Base-by-base conservation (phyloP, 2,797 vertebrate genomes). In the Mionectes olivaceus region DNA sequence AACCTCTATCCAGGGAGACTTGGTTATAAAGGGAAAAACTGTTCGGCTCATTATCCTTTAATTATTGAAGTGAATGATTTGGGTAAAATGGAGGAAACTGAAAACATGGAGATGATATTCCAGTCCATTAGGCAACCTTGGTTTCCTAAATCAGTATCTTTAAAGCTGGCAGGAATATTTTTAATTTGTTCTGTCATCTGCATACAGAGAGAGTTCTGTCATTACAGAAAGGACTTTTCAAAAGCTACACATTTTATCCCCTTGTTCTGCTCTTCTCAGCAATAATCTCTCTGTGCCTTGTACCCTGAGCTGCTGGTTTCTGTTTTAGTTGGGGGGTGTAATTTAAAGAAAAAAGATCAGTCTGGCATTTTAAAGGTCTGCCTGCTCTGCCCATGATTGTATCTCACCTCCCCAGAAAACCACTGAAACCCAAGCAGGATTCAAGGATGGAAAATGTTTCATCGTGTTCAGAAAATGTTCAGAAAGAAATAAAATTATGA, bases 21-120 rank as follows among this genome's bases (percentile, higher is more conserved):
- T 97, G 93, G 93, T 93, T 96, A 93, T 87, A 84, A 97, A 96
- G 86, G 93, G 93, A 80, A 79, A 96, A 97, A 96, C 73, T 91
- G 81, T 96, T 97, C 67, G 49, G 95, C 90, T 98, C 97, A 97
- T 98, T 98, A 98, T 98, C 92, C 94, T 96, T 98, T 98, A 98
- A 98, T 98, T 97, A 98, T 90, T 93, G 90, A 97, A 97, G 92
- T 91, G 96, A 97, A 97, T 93, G 95, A 97, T 97, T 97, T 93
- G 80, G 74, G 86, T 91, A 91, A 96, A 96, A 96, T 89, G 78
- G 95, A 89, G 85, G 95, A 96, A 95, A 93, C 87, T 35, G 67
- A 97, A 97, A 97, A 97, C 96, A 97, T 55, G 79, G 93, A 96
- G 94, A 96, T 97, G 97, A 95, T 96, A 97, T 98, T 97, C 95